These are phyloP conservation scores for Drosophila antonietae DNA, from an alignment of 2,888 invertebrate genomes.

Conservation along the genomic window DNA sequence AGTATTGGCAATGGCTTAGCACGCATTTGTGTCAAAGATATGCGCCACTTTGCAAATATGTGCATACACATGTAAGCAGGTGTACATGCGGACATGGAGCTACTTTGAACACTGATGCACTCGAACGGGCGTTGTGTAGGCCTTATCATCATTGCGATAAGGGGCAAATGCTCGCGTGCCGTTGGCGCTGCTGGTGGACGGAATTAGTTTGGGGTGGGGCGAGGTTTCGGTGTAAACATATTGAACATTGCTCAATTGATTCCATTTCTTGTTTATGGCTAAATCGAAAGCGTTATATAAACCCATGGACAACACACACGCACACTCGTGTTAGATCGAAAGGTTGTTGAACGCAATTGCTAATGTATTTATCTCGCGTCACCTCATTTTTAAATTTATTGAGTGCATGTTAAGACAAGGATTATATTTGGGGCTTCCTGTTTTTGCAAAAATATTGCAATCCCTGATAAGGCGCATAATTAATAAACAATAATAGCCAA, in stretches of 20 bases:
- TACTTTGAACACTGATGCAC: conserved; percentile 30
- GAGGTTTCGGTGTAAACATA: conserved; percentile 35
- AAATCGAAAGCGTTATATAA: conserved; percentile 37
- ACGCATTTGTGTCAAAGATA: conserved; percentile 53
- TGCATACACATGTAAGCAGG: conserved; percentile 8
- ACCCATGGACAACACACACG: neutral
- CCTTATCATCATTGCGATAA: conserved; percentile 65
- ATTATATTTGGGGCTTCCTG: conserved; percentile 7
- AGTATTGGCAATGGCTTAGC: conserved; percentile 50
- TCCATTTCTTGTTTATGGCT: conserved; percentile 42
- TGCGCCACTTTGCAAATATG: conserved; percentile 34
- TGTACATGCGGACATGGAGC: neutral
- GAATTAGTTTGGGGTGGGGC: neutral
- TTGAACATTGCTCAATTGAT: conserved; percentile 37
- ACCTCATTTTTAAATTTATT: neutral
- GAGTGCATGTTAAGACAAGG: conserved; percentile 2
- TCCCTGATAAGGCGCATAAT: conserved; percentile 57
- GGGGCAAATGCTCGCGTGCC: conserved; percentile 66
- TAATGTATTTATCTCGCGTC: conserved; percentile 6
- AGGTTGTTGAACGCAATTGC: conserved; percentile 64
- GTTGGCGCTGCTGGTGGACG: conserved; percentile 6
- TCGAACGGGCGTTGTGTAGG: conserved; percentile 4
- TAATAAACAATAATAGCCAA: conserved; percentile 39
- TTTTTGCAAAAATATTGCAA: conserved; percentile 43
- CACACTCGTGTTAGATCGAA: neutral